Evolutionary conservation across 2,113 vertebrate genomes (phyloP).

Genomic region (Ahaetulla prasina): DNA sequence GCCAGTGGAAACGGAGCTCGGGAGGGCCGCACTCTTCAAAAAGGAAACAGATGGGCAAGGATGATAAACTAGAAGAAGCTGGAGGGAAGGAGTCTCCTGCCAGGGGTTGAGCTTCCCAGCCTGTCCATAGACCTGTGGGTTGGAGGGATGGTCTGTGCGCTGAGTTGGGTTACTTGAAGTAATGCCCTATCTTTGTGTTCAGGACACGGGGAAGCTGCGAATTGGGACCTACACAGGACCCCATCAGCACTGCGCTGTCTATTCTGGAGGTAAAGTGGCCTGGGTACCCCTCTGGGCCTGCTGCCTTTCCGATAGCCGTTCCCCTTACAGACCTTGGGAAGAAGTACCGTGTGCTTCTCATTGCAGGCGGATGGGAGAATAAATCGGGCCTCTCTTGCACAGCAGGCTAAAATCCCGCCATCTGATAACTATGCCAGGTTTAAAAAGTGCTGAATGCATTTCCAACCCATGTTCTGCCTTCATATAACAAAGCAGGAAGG

Average conservation of each 20-base stretch:
- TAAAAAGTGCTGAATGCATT: neutral
- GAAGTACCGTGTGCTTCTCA: neutral
- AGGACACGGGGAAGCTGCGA: constrained; percentile 80
- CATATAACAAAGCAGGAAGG: neutral
- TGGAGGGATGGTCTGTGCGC: neutral
- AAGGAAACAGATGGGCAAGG: neutral
- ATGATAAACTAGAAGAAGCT: neutral
- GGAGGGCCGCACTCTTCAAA: too few relatives aligned
- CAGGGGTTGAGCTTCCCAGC: neutral
- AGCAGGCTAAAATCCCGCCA: neutral
- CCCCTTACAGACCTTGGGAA: neutral
- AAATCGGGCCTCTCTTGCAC: neutral
- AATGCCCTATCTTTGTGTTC: neutral
- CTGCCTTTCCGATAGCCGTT: neutral
- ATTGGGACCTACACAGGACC: constrained; percentile 81
- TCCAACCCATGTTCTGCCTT: neutral
- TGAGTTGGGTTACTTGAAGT: neutral
- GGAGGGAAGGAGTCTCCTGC: neutral
- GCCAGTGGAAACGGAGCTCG: too few relatives aligned
- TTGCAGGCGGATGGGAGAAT: neutral
- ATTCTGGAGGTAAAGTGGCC: constrained; percentile 71
- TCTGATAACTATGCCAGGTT: neutral
- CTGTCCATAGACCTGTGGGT: neutral
- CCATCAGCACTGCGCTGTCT: constrained; percentile 78
- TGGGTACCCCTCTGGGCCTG: accelerated